Conservation (phyloP, 2,113 vertebrate genomes). For the Peromyscus polionotus region DNA sequence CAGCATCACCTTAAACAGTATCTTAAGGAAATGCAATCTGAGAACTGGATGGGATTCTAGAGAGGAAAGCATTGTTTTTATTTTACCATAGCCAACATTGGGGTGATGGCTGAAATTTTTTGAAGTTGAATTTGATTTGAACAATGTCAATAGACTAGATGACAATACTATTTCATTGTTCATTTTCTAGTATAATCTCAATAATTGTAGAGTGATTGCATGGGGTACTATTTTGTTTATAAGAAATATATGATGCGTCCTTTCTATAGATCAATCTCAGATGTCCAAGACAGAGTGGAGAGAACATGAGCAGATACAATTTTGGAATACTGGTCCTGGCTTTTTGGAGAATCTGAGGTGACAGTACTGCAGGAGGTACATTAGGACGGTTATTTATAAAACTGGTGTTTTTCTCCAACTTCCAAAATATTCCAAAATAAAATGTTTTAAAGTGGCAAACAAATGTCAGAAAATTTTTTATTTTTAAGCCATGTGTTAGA, state of each 20-base stretch:
- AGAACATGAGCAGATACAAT: background rate
- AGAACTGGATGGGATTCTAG: background rate
- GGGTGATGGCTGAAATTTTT: background rate
- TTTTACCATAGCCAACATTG: background rate
- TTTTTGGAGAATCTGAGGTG: background rate
- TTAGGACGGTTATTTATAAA: too few species aligned
- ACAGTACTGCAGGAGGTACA: too few species aligned
- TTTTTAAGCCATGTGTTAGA: background rate
- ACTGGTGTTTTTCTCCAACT: too few species aligned
- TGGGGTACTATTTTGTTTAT: background rate
- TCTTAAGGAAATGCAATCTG: background rate
- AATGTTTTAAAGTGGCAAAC: background rate
- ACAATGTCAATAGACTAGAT: background rate
- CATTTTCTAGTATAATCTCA: background rate
- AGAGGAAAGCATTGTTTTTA: background rate
- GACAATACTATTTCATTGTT: background rate
- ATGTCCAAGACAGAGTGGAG: background rate
- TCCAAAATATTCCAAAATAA: background rate
- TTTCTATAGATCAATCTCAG: background rate
- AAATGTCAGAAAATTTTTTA: background rate
- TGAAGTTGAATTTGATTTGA: background rate
- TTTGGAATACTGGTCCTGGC: background rate
- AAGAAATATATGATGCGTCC: background rate
- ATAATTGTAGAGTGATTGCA: background rate
- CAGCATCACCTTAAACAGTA: background rate